These are phyloP conservation scores for Oenanthe oenanthe DNA, from an alignment of 2,113 vertebrate genomes.

Conservation along the genomic window DNA sequence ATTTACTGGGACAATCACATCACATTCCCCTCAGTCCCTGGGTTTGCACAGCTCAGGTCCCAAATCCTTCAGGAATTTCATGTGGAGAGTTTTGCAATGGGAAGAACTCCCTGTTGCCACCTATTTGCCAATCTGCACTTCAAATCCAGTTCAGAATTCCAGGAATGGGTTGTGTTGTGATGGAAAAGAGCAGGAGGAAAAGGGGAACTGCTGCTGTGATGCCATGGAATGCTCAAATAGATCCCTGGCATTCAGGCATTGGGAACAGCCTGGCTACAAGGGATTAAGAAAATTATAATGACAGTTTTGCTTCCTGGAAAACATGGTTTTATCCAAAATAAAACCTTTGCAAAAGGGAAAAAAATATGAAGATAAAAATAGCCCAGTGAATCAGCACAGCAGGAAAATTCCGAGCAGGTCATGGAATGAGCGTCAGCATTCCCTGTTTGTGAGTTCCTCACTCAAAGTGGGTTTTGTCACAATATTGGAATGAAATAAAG, in stretches of 20 bases:
- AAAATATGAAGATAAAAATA: neutral
- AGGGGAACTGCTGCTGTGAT: neutral
- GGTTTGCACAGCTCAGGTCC: neutral
- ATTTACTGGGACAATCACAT: neutral
- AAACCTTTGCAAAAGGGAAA: neutral
- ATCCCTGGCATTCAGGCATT: neutral
- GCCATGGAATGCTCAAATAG: neutral
- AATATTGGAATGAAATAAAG: neutral
- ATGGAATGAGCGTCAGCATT: neutral
- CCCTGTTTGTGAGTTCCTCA: neutral
- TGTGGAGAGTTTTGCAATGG: neutral
- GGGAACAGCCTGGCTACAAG: neutral
- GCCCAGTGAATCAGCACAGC: neutral
- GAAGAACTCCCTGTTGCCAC: neutral
- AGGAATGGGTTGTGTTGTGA: neutral
- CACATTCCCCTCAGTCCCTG: neutral
- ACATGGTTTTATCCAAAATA: neutral
- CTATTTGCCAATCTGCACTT: neutral
- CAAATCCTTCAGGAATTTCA: neutral
- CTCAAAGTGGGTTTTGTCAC: neutral
- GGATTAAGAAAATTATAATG: neutral
- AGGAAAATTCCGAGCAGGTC: neutral
- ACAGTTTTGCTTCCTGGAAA: neutral
- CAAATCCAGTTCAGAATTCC: neutral
- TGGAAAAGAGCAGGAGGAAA: neutral